Evolutionary conservation across 2,888 invertebrate genomes (phyloP), one percentile per base, ranked within the genome.

Genomic region (Epirrhoe tristata): DNA sequence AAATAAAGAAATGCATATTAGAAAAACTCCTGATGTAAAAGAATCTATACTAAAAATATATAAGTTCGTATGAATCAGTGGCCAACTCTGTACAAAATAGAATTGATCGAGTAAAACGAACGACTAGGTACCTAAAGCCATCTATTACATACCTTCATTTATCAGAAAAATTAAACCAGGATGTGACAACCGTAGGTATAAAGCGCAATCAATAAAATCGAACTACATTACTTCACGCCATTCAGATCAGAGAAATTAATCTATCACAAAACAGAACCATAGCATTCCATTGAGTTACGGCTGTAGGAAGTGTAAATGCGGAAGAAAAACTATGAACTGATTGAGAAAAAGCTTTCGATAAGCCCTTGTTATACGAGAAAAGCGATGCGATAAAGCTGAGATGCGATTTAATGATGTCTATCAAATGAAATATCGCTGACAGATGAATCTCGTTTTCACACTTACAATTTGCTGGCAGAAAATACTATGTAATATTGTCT

Each of bases 231-330:
- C 16, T 46, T 46, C 58, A 61, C 62, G 62, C 55, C n/a, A n/a
- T n/a, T n/a, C n/a, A 36, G 56, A 17, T 67, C 43, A 59, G 36
- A 62, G 52, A 64, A 64, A 68, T 61, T 69, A 66, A 71, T 63
- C 62, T 16, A 63, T 58, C 66, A 63, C 59, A 59, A 39, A 51
- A 57, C 52, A 63, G 60, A 64, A 60, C 56, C 63, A 59, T 63
- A 63, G 24, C 39, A 31, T 63, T 55, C 51, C 53, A 54, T 14
- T 52, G 51, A 48, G 51, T 66, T 66, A 66, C 53, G 57, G 16
- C 62, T 55, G 55, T 31, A 54, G 63, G 56, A 67, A 60, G 57
- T 53, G 32, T 63, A 64, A 61, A 58, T 36, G 61, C 68, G 64
- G 61, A 68, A 64, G 64, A 58, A 67, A 58, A 59, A 31, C 24